Conservation (phyloP, 2,113 vertebrate species). For the Paedocypris sp. region DNA sequence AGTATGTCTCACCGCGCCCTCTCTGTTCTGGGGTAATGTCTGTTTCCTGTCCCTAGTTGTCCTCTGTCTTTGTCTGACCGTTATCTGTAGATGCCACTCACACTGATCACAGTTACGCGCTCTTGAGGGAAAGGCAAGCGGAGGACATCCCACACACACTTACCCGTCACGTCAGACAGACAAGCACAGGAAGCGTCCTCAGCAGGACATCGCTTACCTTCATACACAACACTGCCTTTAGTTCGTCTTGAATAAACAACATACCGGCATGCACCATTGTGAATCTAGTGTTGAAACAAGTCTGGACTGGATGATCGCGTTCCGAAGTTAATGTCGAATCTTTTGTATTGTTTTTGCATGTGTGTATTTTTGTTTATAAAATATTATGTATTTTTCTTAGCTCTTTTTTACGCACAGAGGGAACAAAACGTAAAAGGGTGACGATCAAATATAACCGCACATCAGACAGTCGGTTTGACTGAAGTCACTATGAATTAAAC, state of each 20-base stretch:
- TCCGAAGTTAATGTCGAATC: background rate
- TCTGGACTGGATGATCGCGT: background rate
- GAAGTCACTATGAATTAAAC: background rate
- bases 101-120: background rate
- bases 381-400: no score
- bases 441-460: no score
- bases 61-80: conserved; percentile 12
- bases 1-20: background rate
- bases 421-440: no score
- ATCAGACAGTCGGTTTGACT: background rate
- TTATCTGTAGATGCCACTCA: conserved; percentile 18
- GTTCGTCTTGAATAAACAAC: conserved; percentile 9
- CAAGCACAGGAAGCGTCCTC: conserved; percentile 22
- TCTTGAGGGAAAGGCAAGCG: background rate
- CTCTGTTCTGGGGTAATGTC: background rate
- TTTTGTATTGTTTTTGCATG: no score
- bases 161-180: conserved; percentile 1
- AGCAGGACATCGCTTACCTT: conserved; percentile 13
- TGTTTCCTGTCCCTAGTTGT: conserved; percentile 16
- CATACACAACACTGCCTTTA: background rate
- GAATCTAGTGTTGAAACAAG: background rate
- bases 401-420: no score
- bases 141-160: background rate
- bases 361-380: background rate
- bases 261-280: background rate